phyloP scores from a whole-genome alignment of 2,888 invertebrate genomes.

The Agonopterix subpropinquella region DNA sequence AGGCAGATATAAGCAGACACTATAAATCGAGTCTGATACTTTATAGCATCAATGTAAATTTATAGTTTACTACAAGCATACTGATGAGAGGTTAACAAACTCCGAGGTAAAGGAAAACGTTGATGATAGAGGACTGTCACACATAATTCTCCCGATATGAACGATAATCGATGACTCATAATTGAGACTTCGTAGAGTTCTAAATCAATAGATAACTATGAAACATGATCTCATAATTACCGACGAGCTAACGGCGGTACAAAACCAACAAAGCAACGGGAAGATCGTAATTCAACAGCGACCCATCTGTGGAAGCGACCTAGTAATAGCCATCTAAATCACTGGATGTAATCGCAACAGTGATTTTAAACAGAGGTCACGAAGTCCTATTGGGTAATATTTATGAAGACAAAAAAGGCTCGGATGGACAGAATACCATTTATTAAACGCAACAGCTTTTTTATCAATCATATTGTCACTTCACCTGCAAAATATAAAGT shows the following conservation, averaged over 20 bases:
- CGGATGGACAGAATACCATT: slow-evolving; percentile 30
- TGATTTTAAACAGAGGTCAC: slow-evolving; percentile 67
- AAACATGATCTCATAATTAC: slow-evolving; percentile 71
- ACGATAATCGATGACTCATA: slow-evolving; percentile 63
- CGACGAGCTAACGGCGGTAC: slow-evolving; percentile 47
- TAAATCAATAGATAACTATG: slow-evolving; percentile 66
- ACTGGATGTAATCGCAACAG: slow-evolving; percentile 62
- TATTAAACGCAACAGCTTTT: slow-evolving; percentile 38
- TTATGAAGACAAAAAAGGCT: slow-evolving; percentile 57
- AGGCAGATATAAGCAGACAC: no score
- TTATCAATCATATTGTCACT: slow-evolving; percentile 47
- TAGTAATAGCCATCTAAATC: slow-evolving; percentile 63
- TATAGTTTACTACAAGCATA: slow-evolving; percentile 22
- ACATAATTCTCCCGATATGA: slow-evolving; percentile 49
- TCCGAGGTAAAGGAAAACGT: slow-evolving; percentile 32
- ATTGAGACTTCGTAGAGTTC: slow-evolving; percentile 63
- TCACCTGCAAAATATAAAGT: slow-evolving; percentile 31
- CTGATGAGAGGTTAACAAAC: slow-evolving; percentile 43
- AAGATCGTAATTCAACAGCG: slow-evolving; percentile 59
- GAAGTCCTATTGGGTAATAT: slow-evolving; percentile 37
- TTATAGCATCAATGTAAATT: slow-evolving; percentile 17
- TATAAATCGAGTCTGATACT: not conserved
- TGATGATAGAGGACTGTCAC: slow-evolving; percentile 51
- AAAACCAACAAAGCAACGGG: slow-evolving; percentile 62
- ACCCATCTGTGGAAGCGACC: slow-evolving; percentile 61